Evolutionary conservation across 2,888 invertebrate genomes (phyloP).

Genomic region (Pachycephus smyrnensis): DNA sequence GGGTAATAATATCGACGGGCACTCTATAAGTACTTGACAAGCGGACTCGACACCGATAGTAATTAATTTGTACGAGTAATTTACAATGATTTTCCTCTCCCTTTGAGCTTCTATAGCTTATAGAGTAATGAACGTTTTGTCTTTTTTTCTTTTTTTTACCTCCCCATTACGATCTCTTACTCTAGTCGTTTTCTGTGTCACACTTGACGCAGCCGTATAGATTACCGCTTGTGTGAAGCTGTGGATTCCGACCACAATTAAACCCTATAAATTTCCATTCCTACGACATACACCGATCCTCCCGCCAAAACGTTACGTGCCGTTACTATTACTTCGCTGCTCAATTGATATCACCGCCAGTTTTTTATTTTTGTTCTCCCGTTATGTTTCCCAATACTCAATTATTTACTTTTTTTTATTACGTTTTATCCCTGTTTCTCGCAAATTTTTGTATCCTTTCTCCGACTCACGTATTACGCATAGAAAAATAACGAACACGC

Average conservation of each 20-base stretch:
- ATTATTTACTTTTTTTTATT: not conserved
- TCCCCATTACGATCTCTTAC: not conserved
- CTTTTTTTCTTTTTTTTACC: not conserved
- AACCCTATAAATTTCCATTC: not conserved
- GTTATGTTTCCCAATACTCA: not conserved
- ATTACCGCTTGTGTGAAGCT: not conserved
- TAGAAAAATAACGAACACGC: conserved; percentile 4
- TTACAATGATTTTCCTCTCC: conserved; percentile 41
- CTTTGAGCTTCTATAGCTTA: conserved; percentile 52
- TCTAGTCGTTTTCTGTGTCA: not conserved
- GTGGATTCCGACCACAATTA: not conserved
- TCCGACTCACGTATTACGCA: not conserved
- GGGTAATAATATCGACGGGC: conserved; percentile 46
- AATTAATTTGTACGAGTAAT: conserved; percentile 53
- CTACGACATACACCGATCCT: not conserved
- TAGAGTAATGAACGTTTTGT: conserved; percentile 50
- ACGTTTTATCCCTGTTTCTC: not conserved
- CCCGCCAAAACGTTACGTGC: not conserved
- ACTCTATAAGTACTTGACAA: conserved; percentile 51
- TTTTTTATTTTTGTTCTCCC: not conserved
- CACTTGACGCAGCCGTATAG: not conserved
- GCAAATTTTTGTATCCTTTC: not conserved
- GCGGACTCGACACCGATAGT: conserved; percentile 55
- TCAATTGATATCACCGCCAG: not conserved
- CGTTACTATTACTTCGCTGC: not conserved